A percentile compares a stretch with the other conserved stretches of the same genome.
phyloP scores from a whole-genome alignment of 2,113 vertebrate species.

The Percopsis transmontana region DNA sequence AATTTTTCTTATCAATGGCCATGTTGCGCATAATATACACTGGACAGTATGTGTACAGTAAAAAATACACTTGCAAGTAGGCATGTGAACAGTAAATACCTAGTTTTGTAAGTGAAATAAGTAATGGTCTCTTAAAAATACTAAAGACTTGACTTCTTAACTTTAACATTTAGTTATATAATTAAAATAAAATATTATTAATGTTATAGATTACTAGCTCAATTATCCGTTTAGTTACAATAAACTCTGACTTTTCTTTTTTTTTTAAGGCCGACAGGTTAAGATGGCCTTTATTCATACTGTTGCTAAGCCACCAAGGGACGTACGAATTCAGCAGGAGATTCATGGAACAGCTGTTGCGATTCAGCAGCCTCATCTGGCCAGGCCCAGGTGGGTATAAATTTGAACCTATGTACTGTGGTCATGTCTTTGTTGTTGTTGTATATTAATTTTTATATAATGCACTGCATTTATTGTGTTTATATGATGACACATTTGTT shows the following conservation, averaged over 20 bases:
- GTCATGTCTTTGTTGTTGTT: neutral
- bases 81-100: no score
- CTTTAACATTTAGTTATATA: no score
- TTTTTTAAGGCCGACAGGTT: slow-evolving; percentile 80
- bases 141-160: no score
- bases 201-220: neutral
- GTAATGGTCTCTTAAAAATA: no score
- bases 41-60: no score
- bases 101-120: no score
- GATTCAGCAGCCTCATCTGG: slow-evolving; percentile 60
- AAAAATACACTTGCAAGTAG: no score
- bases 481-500: neutral
- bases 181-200: no score
- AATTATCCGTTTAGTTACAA: neutral
- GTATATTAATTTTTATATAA: neutral
- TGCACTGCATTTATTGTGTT: neutral
- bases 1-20: neutral
- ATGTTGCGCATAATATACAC: neutral
- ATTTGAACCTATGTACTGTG: neutral
- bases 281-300: slow-evolving; percentile 85
- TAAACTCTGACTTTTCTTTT: slow-evolving; percentile 2
- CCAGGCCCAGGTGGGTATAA: slow-evolving; percentile 73
- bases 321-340: slow-evolving; percentile 78
- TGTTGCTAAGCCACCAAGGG: slow-evolving; percentile 81
- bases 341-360: slow-evolving; percentile 73